Evolutionary conservation across 2,888 invertebrate genomes (phyloP), one percentile per base, ranked within the genome.

Genomic region (Lochmaea crataegi): DNA sequence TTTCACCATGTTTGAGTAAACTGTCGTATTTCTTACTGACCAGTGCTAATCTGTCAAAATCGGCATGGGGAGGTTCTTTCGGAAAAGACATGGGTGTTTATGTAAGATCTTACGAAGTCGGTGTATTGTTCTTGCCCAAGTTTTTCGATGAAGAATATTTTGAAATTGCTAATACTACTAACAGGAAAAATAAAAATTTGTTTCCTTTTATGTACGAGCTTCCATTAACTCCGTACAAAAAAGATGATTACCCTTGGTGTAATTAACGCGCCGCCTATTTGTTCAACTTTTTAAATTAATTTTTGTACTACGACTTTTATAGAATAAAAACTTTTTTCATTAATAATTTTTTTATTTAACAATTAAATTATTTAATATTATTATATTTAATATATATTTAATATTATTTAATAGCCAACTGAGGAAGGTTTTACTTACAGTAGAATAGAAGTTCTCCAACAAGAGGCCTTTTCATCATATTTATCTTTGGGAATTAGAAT

Each of bases 31-130:
- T 94, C 85, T 87, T 96, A 0, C 87, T 98, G 0, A 97, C 97
- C 0, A 98, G 98, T 68, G 96, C 96, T 0, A 99, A 99, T 88
- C 88, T 98, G 42, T 99, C 98, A 12, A 98, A 98, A 88, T 96
- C 98, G 1, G 99, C 99, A 0, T 99, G 99, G 99, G 99, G 99
- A 56, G 85, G 90, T 10, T 91, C 91, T 76, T 91, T 90, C 75
- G 90, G 89, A 57, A 81, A 80, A 72, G 80, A 81, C 63, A 79
- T 77, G 14, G 78, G 79, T 2, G 76, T 78, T 1, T 90, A 94
- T 45, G 91, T 97, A 10, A 90, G 95, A 85, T 97, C 96, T 58
- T 98, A 95, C 83, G 98, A 99, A 87, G 93, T 92, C 0, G 98
- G 98, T 0, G 95, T 99, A 0, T 84, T 98, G 61, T 94, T 97